Evolutionary conservation across 2,888 invertebrate species (phyloP), one percentile per base, ranked within the genome.

Genomic region (Lasioglossum lativentre): DNA sequence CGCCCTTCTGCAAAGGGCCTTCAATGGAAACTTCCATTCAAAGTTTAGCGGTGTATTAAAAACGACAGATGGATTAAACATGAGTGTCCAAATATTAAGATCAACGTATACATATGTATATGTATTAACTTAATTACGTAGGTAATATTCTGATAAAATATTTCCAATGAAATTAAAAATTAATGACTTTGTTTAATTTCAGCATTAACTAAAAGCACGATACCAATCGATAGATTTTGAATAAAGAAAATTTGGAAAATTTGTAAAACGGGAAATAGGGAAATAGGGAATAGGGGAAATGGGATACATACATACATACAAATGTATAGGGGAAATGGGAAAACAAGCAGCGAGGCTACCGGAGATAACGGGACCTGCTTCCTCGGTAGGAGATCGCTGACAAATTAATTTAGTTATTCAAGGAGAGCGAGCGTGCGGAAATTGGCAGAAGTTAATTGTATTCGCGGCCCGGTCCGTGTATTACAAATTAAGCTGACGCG

Each of bases 401-500:
- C 45, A 38, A 78, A 76, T 68, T 83, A 85, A 83, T 86, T 80
- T 30, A 23, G 34, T 27, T 34, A 34, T 68, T 4, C 19, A 5
- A 71, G 56, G 27, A 34, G 71, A 45, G 34, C 34, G 14, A 30
- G 45, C 30, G 68, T 10, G 73, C 27, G 56, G 47, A 74, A 83
- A 83, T 73, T 80, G 30, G 42, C 42, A 2, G 63, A 52, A 40
- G 45, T 47, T 79, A 85, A 85, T 83, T 83, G 76, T 52, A 30
- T 16, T 30, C 23, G 47, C 47, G 45, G 42, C 56, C 8, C 14
- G 27, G 75, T 77, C 30, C 56, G 42, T 80, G 70, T 66, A 56
- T 34, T 66, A 75, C 75, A 80, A 80, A 86, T 86, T 84, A 78
- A 80, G 78, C 78, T 78, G 52, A 78, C 80, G 75, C 78, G 75